Evolutionary conservation across 2,797 vertebrate species (phyloP), one percentile per base, ranked within the genome.

Genomic region (Galagoides demidoff): DNA sequence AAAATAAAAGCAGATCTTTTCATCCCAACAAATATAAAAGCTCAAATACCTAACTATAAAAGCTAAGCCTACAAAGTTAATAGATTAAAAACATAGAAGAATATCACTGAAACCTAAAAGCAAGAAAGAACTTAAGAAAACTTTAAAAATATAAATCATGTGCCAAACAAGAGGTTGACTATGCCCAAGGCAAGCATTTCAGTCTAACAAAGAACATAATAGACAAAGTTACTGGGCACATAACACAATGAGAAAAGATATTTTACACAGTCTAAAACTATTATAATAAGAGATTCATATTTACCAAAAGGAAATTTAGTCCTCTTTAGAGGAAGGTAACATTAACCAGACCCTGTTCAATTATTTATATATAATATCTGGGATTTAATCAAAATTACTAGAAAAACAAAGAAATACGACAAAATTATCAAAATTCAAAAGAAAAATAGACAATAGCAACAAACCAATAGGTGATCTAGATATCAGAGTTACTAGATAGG

Each of bases 121-220:
- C 78, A 90, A 84, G 39, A 87, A 95, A 52, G 20, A 92, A 59
- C 59, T 83, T 77, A 63, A 73, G 39, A 63, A 88, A 85, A 76
- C 20, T 61, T 59, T 25, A 49, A 84, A 90, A 82, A 55, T 81
- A n/a, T 27, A 88, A 85, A 85, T 61, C 25, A 8, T 39, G 27
- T 12, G 22, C 31, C 70, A 59, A 73, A 70, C 17, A 17, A 88
- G 57, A 79, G 31, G 37, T 29, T 49, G 27, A 63, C 83, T 59
- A 27, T 39, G 16, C 37, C 83, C 82, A 68, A 89, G 89, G 71
- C 39, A 71, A 85, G 31, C 19, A 78, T 39, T 82, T 52, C 68
- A 43, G 37, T 70, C 64, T 66, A 90, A 29, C 17, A 88, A 78
- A 71, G 49, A 19, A 45, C 64, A 71, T 79, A 68, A 84, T 29